A percentile compares a stretch with the other conserved stretches of the same genome.
phyloP scores from a whole-genome alignment of 2,113 vertebrate species.

The Piprites chloris region DNA sequence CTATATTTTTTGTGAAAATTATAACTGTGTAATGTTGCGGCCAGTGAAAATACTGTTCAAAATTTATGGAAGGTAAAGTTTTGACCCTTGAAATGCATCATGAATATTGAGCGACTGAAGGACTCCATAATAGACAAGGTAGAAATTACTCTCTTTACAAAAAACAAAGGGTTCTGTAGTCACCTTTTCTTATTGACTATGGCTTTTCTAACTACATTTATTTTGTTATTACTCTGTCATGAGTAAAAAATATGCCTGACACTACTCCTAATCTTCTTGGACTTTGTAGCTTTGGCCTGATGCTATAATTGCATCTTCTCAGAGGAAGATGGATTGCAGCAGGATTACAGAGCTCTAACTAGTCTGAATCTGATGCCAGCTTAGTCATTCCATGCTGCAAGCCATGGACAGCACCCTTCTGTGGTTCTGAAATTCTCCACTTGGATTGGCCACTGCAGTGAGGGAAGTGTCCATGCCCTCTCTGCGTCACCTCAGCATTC shows the following conservation, averaged over 20 bases:
- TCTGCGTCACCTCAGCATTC: neutral
- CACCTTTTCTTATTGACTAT: neutral
- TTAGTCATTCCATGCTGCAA: neutral
- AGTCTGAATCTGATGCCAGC: neutral
- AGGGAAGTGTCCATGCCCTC: neutral
- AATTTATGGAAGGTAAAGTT: neutral
- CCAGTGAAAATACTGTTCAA: neutral
- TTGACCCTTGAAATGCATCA: neutral
- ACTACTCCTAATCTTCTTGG: neutral
- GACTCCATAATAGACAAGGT: neutral
- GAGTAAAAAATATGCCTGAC: neutral
- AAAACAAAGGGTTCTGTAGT: neutral
- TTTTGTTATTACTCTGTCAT: neutral
- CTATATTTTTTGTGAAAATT: neutral
- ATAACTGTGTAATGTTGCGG: neutral
- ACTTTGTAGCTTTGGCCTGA: neutral
- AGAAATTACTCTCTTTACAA: neutral
- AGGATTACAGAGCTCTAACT: neutral
- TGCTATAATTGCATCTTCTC: neutral
- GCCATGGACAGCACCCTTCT: neutral
- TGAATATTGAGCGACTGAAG: neutral
- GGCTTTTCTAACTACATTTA: neutral
- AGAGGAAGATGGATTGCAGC: neutral
- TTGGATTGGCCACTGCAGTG: accelerated
- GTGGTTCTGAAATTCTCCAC: neutral